Conservation (phyloP, 1,140 invertebrate species). For the Batillaria attramentaria region DNA sequence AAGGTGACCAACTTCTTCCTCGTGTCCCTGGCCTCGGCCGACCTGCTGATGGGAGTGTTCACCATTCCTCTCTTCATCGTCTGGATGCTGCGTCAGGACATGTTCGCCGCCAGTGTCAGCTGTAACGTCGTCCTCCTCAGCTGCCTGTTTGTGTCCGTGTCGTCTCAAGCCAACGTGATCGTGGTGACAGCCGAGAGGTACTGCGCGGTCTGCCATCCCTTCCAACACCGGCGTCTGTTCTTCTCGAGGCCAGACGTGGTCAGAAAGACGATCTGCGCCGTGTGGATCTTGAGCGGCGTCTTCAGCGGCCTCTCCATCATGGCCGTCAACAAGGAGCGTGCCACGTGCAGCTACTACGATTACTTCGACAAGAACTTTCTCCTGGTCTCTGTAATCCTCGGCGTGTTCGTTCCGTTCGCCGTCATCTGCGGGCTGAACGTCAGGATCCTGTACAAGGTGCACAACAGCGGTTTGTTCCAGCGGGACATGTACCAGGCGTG, state of each 20-base stretch:
- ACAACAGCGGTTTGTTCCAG: not conserved
- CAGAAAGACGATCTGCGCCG: not conserved
- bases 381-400: slow-evolving; percentile 14
- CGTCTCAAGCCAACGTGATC: slow-evolving; percentile 28
- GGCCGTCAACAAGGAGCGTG: not conserved
- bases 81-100: not conserved
- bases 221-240: slow-evolving; percentile 26
- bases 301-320: slow-evolving; percentile 21
- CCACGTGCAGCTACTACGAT: slow-evolving; percentile 30
- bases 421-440: slow-evolving; percentile 25
- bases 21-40: slow-evolving; percentile 78
- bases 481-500: not conserved
- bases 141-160: slow-evolving; percentile 28
- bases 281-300: slow-evolving; percentile 8
- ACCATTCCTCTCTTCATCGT: slow-evolving; percentile 20
- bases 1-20: slow-evolving; percentile 82
- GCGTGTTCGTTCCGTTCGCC: slow-evolving; percentile 19
- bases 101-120: not conserved
- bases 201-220: slow-evolving; percentile 31
- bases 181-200: slow-evolving; percentile 20
- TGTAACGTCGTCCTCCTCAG: slow-evolving; percentile 27
- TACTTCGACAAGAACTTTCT: slow-evolving; percentile 27
- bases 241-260: not conserved
- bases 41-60: slow-evolving; percentile 78
- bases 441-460: slow-evolving; percentile 21